phyloP scores from a whole-genome alignment of 2,797 vertebrate genomes.

The Hypotaenidia okinawae region DNA sequence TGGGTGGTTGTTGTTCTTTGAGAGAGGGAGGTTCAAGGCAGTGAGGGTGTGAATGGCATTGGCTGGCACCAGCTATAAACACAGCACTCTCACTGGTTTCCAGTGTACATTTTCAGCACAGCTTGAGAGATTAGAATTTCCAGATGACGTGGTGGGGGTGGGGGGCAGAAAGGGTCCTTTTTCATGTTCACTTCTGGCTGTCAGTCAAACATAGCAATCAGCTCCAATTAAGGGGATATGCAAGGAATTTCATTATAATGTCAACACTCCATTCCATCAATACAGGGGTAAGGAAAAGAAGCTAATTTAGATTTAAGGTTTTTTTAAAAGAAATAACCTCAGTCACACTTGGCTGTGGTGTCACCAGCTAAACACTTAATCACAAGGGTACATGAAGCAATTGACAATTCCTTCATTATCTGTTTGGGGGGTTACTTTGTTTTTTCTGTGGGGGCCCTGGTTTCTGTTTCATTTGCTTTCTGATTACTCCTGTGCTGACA shows the following conservation, averaged over 20 bases:
- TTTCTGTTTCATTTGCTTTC: slow-evolving; percentile 67
- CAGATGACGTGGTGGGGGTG: not conserved
- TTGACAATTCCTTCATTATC: slow-evolving; percentile 54
- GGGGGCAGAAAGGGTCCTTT: slow-evolving; percentile 10
- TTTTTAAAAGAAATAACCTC: not conserved
- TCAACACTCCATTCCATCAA: slow-evolving; percentile 48
- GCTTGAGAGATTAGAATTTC: slow-evolving; percentile 34
- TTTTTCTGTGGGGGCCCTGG: slow-evolving; percentile 29
- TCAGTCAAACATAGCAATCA: slow-evolving; percentile 64
- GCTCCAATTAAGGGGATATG: slow-evolving; percentile 67
- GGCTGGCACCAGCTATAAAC: slow-evolving; percentile 50
- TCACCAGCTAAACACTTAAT: slow-evolving; percentile 53
- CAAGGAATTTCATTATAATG: slow-evolving; percentile 60
- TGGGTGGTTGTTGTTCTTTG: not conserved
- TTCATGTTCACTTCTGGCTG: slow-evolving; percentile 53
- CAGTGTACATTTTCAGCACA: slow-evolving; percentile 1
- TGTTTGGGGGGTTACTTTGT: slow-evolving; percentile 30
- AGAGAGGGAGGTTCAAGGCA: slow-evolving; percentile 4
- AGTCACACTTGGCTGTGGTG: not conserved
- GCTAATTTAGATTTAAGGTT: not conserved
- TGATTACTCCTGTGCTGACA: slow-evolving; percentile 53
- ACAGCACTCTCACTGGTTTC: not conserved
- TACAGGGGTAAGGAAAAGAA: slow-evolving; percentile 4
- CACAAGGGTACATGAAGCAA: slow-evolving; percentile 24
- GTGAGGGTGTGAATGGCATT: slow-evolving; percentile 23